Percentiles rank a stretch among this genome's conserved stretches.
phyloP scores from a whole-genome alignment of 2,797 vertebrate genomes.

The Crocodylus rhombifer region DNA sequence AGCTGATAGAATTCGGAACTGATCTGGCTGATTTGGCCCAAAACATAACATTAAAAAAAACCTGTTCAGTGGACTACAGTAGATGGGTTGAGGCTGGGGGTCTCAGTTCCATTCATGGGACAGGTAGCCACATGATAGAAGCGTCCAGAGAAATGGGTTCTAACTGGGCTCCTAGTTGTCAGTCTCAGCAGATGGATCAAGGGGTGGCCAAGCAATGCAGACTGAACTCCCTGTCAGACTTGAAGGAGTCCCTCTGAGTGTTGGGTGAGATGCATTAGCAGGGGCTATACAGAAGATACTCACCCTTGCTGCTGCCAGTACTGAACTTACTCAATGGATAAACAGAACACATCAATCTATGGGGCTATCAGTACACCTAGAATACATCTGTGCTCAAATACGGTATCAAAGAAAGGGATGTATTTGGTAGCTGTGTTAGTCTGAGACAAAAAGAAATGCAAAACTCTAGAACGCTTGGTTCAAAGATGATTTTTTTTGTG shows the following conservation, averaged over 20 bases:
- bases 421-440: too few relatives aligned
- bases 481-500: too few relatives aligned
- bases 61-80: slow-evolving; percentile 12
- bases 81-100: not conserved
- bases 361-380: not conserved
- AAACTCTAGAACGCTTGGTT: too few relatives aligned
- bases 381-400: not conserved
- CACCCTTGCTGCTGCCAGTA: not conserved
- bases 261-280: not conserved
- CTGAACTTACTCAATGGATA: not conserved
- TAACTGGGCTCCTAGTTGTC: not conserved
- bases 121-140: not conserved
- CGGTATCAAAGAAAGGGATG: not conserved
- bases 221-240: not conserved
- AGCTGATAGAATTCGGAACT: too few relatives aligned
- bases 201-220: not conserved
- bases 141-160: not conserved
- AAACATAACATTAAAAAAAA: too few relatives aligned
- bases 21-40: too few relatives aligned
- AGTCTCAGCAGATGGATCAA: not conserved
- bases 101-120: slow-evolving; percentile 34
- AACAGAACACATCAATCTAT: not conserved
- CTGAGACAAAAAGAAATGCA: too few relatives aligned
- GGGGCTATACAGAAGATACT: not conserved
- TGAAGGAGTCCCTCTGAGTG: not conserved